Conservation (phyloP, 2,888 invertebrate species). For the Chrysolina haemoptera region DNA sequence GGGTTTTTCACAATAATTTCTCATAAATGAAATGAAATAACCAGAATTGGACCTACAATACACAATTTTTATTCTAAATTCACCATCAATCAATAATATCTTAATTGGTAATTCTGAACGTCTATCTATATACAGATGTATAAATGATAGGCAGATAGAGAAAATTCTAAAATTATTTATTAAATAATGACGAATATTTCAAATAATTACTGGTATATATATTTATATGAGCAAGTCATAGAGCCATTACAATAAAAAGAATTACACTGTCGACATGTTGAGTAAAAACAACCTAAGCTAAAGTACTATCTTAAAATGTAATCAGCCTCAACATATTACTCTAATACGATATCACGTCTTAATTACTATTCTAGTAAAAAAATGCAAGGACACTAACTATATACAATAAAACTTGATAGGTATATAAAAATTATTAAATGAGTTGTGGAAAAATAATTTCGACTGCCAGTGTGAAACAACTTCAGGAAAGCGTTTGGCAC, state of each 20-base stretch:
- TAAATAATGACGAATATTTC: constrained; percentile 44
- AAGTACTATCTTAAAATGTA: constrained; percentile 56
- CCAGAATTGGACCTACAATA: background rate
- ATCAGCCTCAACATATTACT: constrained; percentile 61
- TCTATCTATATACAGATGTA: constrained; percentile 12
- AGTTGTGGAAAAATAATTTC: constrained; percentile 28
- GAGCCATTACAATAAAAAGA: constrained; percentile 47
- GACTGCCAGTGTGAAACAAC: constrained; percentile 31
- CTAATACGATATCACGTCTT: constrained; percentile 58
- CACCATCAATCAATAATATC: constrained; percentile 27
- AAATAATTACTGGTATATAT: constrained; percentile 43
- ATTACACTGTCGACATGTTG: constrained; percentile 46
- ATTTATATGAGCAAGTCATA: constrained; percentile 55
- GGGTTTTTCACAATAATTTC: too few species aligned
- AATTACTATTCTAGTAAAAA: constrained; percentile 30
- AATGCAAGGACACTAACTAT: constrained; percentile 22
- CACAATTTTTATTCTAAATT: background rate
- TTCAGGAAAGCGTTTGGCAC: constrained; percentile 51
- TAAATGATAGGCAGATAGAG: constrained; percentile 36
- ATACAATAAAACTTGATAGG: constrained; percentile 2
- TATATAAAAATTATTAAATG: background rate
- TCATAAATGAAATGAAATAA: constrained; percentile 11
- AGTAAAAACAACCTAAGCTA: constrained; percentile 56
- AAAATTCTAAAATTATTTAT: constrained; percentile 46
- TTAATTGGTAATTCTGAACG: constrained; percentile 35